Base-by-base conservation (phyloP, 2,888 invertebrate genomes). In the Diarsia dahlii region DNA sequence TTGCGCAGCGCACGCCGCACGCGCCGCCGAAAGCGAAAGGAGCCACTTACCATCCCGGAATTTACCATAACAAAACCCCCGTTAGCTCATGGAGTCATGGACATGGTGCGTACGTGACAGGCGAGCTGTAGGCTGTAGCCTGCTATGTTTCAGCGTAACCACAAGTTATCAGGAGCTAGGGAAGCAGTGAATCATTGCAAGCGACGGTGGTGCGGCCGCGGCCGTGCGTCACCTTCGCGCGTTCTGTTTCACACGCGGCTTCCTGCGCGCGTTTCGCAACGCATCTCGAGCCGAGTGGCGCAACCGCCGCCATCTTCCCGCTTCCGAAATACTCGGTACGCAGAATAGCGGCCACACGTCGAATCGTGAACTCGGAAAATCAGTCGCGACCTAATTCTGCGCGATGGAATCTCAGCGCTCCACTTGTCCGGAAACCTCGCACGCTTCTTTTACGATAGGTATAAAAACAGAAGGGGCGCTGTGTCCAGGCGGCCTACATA, bases 11-110 rank as follows among this genome's bases (percentile, higher is more conserved):
- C 92, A 93, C 95, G 93, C 94, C 91, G 91, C 93, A 93, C 95
- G 94, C 95, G 94, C 92, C 88, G 91, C 93, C 91, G 95, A 95
- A 95, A 96, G 96, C 95, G 96, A 96, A 96, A 96, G 96, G 95
- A 93, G 88, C 87, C 87, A 88, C 85, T 88, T 85, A 79, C 87
- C 84, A 90, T 93, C 94, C 95, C 92, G 93, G 93, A 94, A 88
- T 93, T 89, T 88, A 90, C 90, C 90, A 89, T 88, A 84, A 80
- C 70, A 71, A 81, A 84, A 84, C 85, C 88, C 88, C 86, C 87
- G 86, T 88, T 89, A 82, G 73, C 66, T 81, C 88, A 85, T 39
- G 39, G 39, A 39, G 39, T 39, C 39, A 39, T 39, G 39, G 39
- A 39, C 39, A 39, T 88, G 87, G 85, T 87, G 93, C 91, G 89